Evolutionary conservation across 2,797 vertebrate genomes (phyloP), one percentile per base, ranked within the genome.

Genomic region (Gymnothorax javanicus): DNA sequence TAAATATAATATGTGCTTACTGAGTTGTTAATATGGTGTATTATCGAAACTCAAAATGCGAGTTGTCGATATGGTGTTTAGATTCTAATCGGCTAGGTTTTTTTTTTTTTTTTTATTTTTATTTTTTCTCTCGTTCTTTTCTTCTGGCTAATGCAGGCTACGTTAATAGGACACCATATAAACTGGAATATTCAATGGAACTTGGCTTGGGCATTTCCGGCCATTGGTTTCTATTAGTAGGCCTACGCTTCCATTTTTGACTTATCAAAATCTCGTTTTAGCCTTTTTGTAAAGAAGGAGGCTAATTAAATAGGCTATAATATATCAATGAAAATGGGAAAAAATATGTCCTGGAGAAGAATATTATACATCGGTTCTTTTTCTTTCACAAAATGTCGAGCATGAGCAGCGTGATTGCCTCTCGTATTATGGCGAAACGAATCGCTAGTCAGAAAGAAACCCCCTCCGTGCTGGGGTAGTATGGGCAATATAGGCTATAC

Each of bases 371-470:
- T 75, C 17, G 33, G 73, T 73, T 7, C 5, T 75, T 75, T 75
- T 33, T 15, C 20, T 52, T 20, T 23, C 20, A 81, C 52, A 17
- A 7, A n/a, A 23, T 81, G 52, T 7, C 50, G 77, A 52, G 56
- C 50, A 1, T 81, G 23, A 7, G 20, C 50, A 13, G 17, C 50
- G 43, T 79, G 73, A 79, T 79, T 52, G 23, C 15, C 50, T 6
- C 75, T 81, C 77, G 17, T 13, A 52, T 81, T 56, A 56, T 8
- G 56, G 50, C 77, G 77, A 81, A 52, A 81, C 77, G 50, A 54
- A 81, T 81, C 77, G 56, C 77, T 9, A 52, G 6, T 81, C 50
- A 56, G 23, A 81, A 54, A 81, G 82, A 83, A 62, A 59, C 58
- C 82, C 57, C 33, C 23, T 83, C n/a, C 13, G 50, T 83, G 57